These are phyloP conservation scores for Choristoneura rosaceana DNA, from an alignment of 2,888 invertebrate genomes.

Conservation along the genomic window DNA sequence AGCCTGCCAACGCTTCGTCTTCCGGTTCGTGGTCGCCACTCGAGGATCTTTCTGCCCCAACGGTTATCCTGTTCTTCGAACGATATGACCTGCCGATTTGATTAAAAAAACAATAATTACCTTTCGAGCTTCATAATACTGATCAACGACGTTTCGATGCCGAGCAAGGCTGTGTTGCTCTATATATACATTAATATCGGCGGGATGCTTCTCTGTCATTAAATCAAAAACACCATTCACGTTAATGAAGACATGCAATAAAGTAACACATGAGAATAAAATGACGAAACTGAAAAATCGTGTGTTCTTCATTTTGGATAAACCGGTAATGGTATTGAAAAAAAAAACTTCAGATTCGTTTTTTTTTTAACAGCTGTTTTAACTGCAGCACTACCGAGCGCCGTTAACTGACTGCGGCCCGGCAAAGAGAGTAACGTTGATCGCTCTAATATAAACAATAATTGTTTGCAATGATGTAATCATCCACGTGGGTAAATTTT, in stretches of 20 bases:
- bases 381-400: neutral
- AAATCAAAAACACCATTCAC: neutral
- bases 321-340: neutral
- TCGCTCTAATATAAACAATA: constrained; percentile 9
- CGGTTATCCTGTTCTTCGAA: too few relatives aligned
- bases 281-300: neutral
- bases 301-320: neutral
- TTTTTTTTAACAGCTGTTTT: neutral
- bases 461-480: constrained; percentile 9
- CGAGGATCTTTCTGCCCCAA: too few relatives aligned
- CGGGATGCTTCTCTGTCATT: neutral
- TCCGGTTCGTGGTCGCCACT: too few relatives aligned
- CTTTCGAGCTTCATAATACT: constrained; percentile 4
- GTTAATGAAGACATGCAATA: neutral
- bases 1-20: too few relatives aligned
- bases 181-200: neutral
- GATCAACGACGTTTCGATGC: neutral
- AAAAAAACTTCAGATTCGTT: too few relatives aligned
- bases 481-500: neutral
- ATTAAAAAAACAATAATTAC: constrained; percentile 1
- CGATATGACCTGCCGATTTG: too few relatives aligned
- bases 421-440: neutral
- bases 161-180: neutral
- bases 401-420: neutral
- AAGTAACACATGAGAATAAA: neutral